Base-by-base conservation (phyloP, 2,113 vertebrate species). In the Peromyscus polionotus region DNA sequence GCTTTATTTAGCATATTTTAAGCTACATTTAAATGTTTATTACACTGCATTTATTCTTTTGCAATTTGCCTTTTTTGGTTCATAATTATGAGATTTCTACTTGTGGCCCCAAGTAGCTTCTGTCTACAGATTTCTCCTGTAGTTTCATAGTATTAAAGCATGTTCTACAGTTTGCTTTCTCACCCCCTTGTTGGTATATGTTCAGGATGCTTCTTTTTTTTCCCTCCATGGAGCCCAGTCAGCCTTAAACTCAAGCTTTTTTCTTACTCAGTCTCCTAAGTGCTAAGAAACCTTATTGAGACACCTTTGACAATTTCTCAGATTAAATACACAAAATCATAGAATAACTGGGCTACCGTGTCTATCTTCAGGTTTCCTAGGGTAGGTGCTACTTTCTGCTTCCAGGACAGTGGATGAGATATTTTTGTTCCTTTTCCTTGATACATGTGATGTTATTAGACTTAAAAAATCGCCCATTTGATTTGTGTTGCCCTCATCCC, bases 1-100 rank as follows among this genome's bases (percentile, higher is more conserved):
- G 12, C 33, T 89, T 94, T 94, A 70, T 65, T 95, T 96, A 95
- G 19, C 51, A 91, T 81, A 88, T 94, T 75, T 92, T 67, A 93
- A 88, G 3, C 36, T 88, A 20, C 33, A 67, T 91, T 80, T 94
- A 88, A 94, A 70, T 95, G 17, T 54, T 85, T 85, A 79, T 51
- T 54, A 45, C 67, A 36, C 76, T 92, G 11, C 14, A 79, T 90
- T 92, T 88, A 85, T 89, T 90, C 59, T 94, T 92, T 81, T 94
- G 7, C 20, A 88, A n/a, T 22, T 94, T 90, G 7, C 63, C 28
- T 87, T 90, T 92, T 79, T 73, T 22, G 19, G 36, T 48, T 96
- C 28, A 61, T 61, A 90, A 86, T 88, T 75, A 48, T 67, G 28
- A 88, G 81, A 61, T 88, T 84, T 61, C 57, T 91, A 31, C 7